Evolutionary conservation across 2,113 vertebrate genomes (phyloP).

Genomic region (Podilymbus podiceps): DNA sequence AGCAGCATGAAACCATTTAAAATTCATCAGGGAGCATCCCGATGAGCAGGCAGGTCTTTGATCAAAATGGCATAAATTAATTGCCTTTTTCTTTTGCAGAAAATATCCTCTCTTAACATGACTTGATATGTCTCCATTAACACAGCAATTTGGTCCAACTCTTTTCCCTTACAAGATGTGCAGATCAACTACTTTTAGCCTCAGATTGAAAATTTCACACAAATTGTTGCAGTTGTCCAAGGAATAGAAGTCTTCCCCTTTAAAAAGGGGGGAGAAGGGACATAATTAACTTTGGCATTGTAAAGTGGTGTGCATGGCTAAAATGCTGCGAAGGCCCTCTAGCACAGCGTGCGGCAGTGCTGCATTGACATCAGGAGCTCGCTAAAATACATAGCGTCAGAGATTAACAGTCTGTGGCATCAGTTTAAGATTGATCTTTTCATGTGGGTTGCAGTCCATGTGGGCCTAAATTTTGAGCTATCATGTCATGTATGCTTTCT

Average conservation of each 20-base stretch:
- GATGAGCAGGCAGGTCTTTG: slow-evolving; percentile 1
- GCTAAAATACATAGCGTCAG: accelerated
- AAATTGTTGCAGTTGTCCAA: not conserved
- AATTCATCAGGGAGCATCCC: not conserved
- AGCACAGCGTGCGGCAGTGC: no score
- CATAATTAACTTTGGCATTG: accelerated
- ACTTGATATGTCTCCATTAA: slow-evolving; percentile 17
- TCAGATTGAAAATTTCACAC: not conserved
- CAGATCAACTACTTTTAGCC: not conserved
- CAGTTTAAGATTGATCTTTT: not conserved
- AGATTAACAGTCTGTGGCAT: not conserved
- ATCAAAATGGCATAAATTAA: slow-evolving; percentile 42
- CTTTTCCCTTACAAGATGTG: not conserved
- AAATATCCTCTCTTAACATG: not conserved
- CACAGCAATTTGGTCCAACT: slow-evolving; percentile 14
- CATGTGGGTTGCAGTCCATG: accelerated
- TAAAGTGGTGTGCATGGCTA: not conserved
- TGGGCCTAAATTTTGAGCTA: not conserved
- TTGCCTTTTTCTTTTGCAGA: slow-evolving; percentile 16
- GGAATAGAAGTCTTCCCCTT: not conserved
- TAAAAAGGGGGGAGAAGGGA: not conserved
- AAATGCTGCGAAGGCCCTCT: not conserved
- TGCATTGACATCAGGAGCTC: not conserved
- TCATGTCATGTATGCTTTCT: not conserved
- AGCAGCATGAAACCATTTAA: not conserved